These are phyloP conservation scores for Incurvaria masculella DNA, from an alignment of 2,888 invertebrate genomes.

Conservation along the genomic window DNA sequence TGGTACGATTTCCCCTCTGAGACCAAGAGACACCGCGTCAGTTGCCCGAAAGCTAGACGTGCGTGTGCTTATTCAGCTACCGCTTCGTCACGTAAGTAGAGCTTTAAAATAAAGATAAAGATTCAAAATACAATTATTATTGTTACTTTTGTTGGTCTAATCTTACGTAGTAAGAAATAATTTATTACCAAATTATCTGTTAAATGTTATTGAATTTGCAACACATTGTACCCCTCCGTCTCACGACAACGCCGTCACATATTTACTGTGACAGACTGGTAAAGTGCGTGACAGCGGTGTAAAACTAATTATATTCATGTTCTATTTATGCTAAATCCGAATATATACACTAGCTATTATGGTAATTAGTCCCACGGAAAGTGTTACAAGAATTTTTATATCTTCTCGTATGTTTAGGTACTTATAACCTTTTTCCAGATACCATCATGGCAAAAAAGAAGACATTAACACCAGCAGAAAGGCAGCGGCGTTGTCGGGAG, in stretches of 20 bases:
- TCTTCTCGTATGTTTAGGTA: conserved; percentile 3
- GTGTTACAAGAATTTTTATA: not conserved
- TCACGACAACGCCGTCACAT: conserved; percentile 10
- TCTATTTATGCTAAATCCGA: too few species aligned
- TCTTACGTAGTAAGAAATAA: conserved; percentile 9
- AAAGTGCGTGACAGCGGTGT: not conserved
- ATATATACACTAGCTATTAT: not conserved
- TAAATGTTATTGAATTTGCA: conserved; percentile 10
- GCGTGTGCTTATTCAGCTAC: conserved; percentile 6
- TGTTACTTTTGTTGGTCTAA: conserved; percentile 4
- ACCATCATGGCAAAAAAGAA: conserved; percentile 11
- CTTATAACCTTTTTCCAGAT: conserved; percentile 8
- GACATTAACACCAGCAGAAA: conserved; percentile 15
- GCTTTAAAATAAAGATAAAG: not conserved
- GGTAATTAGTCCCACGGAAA: not conserved
- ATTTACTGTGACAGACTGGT: conserved; percentile 12
- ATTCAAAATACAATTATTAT: not conserved
- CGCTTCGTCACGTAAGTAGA: conserved; percentile 13
- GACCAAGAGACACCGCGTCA: too few species aligned
- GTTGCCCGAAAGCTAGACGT: too few species aligned
- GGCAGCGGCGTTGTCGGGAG: conserved; percentile 16
- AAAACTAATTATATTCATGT: too few species aligned
- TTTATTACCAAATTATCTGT: conserved; percentile 9
- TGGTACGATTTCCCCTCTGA: too few species aligned
- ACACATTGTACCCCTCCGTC: conserved; percentile 9